A percentile compares a stretch with the other conserved stretches of the same genome.
Evolutionary conservation across 1,140 invertebrate genomes (phyloP).

Genomic region (Macrotrachela quadricornifera): DNA sequence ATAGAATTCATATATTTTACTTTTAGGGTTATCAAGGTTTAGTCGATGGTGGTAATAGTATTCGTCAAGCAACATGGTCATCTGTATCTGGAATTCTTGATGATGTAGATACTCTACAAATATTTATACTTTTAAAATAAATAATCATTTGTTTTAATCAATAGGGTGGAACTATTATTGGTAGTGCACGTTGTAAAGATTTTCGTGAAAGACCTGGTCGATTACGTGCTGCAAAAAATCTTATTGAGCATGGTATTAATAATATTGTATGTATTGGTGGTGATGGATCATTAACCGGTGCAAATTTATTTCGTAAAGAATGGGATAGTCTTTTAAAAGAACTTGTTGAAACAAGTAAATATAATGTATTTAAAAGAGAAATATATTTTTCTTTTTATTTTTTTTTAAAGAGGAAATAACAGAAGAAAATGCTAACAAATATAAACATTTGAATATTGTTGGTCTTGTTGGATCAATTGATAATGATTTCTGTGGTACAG

Average conservation of each 20-base stretch:
- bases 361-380: no score
- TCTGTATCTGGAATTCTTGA: conserved; percentile 95
- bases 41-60: conserved; percentile 88
- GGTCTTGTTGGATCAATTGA: conserved; percentile 98
- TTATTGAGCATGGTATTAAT: conserved; percentile 64
- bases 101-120: conserved; percentile 37
- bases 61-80: conserved; percentile 82
- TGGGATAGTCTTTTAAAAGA: conserved; percentile 57
- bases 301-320: conserved; percentile 77
- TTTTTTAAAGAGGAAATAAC: conserved; percentile 40
- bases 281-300: conserved; percentile 91
- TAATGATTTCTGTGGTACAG: conserved; percentile 96
- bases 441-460: conserved; percentile 64
- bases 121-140: background rate
- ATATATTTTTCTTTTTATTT: no score
- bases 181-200: conserved; percentile 78
- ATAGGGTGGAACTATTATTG: conserved; percentile 87
- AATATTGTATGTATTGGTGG: conserved; percentile 96
- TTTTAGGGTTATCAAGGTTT: conserved; percentile 78
- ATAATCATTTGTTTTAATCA: background rate
- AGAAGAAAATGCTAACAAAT: conserved; percentile 49
- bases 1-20: no score
- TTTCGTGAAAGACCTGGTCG: conserved; percentile 66
- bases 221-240: conserved; percentile 70
- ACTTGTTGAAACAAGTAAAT: conserved; percentile 37